phyloP scores from a whole-genome alignment of 2,113 vertebrate species.

The Stegastes partitus region DNA sequence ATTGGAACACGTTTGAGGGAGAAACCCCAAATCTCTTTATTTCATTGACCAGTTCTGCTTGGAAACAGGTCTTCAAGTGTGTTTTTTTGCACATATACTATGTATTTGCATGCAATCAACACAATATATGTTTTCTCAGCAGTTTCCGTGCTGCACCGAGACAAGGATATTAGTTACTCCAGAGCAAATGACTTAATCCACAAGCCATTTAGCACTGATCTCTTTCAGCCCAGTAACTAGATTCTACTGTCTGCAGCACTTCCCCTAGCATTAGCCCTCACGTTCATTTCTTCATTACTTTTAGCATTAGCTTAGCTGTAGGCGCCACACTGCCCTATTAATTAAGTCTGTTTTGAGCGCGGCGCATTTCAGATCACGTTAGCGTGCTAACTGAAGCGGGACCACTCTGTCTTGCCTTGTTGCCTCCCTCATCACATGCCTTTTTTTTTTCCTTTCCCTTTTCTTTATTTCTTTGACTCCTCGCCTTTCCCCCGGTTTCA shows the following conservation, averaged over 20 bases:
- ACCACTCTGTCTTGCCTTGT: conserved; percentile 71
- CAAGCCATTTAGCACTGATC: conserved; percentile 66
- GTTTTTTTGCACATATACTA: background rate
- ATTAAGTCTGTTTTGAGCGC: conserved; percentile 70
- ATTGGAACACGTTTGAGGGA: background rate
- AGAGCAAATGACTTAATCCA: conserved; percentile 73
- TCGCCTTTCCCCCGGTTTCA: conserved; percentile 26
- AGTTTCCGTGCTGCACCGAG: conserved; percentile 15
- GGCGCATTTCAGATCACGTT: conserved; percentile 68
- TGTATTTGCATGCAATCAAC: background rate
- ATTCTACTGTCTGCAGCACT: conserved; percentile 49
- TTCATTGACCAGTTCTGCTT: conserved; percentile 5
- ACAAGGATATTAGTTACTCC: conserved; percentile 65
- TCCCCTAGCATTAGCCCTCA: conserved; percentile 61
- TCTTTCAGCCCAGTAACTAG: conserved; percentile 63
- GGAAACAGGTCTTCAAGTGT: background rate
- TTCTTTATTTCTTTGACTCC: conserved; percentile 47
- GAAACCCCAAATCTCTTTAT: conserved; percentile 24
- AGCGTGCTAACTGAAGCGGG: conserved; percentile 55
- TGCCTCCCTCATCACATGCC: conserved; percentile 70
- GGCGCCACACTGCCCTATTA: conserved; percentile 40
- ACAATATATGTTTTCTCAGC: background rate
- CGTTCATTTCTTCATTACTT: conserved; percentile 55
- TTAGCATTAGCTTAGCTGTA: conserved; percentile 66
- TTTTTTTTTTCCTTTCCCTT: conserved; percentile 57